Conservation (phyloP, 2,797 vertebrate species). For the Selene dorsalis region DNA sequence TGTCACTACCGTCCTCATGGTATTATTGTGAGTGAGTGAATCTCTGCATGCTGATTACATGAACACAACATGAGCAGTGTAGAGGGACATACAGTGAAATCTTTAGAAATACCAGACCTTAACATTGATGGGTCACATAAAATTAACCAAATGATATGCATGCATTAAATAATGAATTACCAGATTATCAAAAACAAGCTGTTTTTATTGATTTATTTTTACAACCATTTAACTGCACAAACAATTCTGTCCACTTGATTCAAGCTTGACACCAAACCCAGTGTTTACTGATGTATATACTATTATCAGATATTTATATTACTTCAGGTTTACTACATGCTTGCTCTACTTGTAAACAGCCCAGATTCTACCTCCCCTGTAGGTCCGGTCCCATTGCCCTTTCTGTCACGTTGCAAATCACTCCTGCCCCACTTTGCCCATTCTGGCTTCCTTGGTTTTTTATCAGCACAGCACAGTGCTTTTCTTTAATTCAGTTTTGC, state of each 20-base stretch:
- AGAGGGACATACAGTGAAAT: not conserved
- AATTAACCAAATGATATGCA: not conserved
- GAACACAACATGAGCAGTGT: not conserved
- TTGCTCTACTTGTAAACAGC: slow-evolving; percentile 40
- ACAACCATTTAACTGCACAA: not conserved
- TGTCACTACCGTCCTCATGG: not conserved
- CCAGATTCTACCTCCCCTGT: slow-evolving; percentile 24
- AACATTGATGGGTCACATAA: not conserved
- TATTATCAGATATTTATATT: slow-evolving; percentile 45
- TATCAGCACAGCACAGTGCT: slow-evolving; percentile 52
- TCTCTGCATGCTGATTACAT: not conserved
- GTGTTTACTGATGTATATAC: slow-evolving; percentile 25
- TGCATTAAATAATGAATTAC: too few relatives aligned
- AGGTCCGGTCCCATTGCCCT: slow-evolving; percentile 33
- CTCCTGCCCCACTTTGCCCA: slow-evolving; percentile 2
- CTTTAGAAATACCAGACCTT: too few relatives aligned
- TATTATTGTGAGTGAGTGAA: not conserved
- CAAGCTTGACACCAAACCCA: slow-evolving; percentile 3
- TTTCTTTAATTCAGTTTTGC: slow-evolving; percentile 71
- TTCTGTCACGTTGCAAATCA: slow-evolving; percentile 59
- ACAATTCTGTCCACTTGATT: not conserved
- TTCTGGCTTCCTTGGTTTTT: slow-evolving; percentile 43
- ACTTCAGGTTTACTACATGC: slow-evolving; percentile 46
- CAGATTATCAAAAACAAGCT: not conserved
- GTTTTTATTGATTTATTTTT: not conserved